phyloP scores from a whole-genome alignment of 1,140 invertebrate species.

The Cherax quadricarinatus region DNA sequence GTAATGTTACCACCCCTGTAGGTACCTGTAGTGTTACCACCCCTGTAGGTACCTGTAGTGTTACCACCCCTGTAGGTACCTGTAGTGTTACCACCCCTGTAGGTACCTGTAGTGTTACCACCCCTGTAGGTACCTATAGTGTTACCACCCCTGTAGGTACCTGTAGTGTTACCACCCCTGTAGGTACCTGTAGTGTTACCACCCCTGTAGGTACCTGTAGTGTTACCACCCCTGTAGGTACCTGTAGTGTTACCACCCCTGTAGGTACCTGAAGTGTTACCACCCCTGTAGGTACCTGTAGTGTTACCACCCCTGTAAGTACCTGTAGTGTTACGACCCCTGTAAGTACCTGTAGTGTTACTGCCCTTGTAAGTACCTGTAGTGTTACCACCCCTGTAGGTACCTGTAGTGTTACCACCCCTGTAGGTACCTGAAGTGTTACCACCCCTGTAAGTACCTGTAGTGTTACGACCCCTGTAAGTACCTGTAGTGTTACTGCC shows the following conservation, averaged over 20 bases:
- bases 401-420: not conserved
- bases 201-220: constrained; percentile 33
- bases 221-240: not conserved
- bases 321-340: not conserved
- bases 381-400: not conserved
- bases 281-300: not conserved
- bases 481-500: not conserved
- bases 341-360: too few relatives aligned
- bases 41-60: too few relatives aligned
- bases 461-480: not conserved
- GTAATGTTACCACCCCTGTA: too few relatives aligned
- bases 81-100: too few relatives aligned
- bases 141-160: too few relatives aligned
- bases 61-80: too few relatives aligned
- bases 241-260: not conserved
- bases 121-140: too few relatives aligned
- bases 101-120: too few relatives aligned
- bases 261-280: not conserved
- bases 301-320: not conserved
- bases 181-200: too few relatives aligned
- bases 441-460: constrained; percentile 1
- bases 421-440: not conserved
- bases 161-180: too few relatives aligned
- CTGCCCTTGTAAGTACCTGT: constrained; percentile 23
- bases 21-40: too few relatives aligned